These are phyloP conservation scores for Tiphia femorata DNA, from an alignment of 2,888 invertebrate genomes.

Conservation along the genomic window DNA sequence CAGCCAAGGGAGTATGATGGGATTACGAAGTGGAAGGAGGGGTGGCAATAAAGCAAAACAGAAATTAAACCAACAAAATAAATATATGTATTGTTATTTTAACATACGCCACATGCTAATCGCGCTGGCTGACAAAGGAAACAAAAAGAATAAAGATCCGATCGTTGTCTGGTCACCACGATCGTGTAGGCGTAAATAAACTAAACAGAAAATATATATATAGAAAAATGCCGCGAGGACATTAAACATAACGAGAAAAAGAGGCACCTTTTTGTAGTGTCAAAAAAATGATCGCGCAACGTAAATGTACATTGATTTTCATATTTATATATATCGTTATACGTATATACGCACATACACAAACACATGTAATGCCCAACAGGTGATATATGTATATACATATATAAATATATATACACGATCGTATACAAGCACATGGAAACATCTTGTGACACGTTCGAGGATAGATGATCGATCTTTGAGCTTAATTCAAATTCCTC, in stretches of 20 bases:
- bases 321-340: slow-evolving; percentile 10
- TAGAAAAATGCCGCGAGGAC: slow-evolving; percentile 8
- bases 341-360: no score
- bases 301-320: slow-evolving; percentile 27
- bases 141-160: slow-evolving; percentile 33
- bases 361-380: slow-evolving; percentile 40
- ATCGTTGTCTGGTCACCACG: slow-evolving; percentile 19
- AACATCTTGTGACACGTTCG: not conserved
- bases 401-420: slow-evolving; percentile 15
- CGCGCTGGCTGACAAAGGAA: slow-evolving; percentile 36
- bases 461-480: no score
- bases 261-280: slow-evolving; percentile 5
- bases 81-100: slow-evolving; percentile 59
- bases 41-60: slow-evolving; percentile 38
- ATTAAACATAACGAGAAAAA: slow-evolving; percentile 31
- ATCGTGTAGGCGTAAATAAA: slow-evolving; percentile 12
- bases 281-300: not conserved
- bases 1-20: not conserved
- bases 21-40: slow-evolving; percentile 7
- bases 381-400: slow-evolving; percentile 30
- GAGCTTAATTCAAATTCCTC: no score
- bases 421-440: not conserved
- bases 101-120: slow-evolving; percentile 52
- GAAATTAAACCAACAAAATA: slow-evolving; percentile 60
- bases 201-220: not conserved